phyloP scores from a whole-genome alignment of 2,797 vertebrate genomes.

The Enteromius paludinosus region DNA sequence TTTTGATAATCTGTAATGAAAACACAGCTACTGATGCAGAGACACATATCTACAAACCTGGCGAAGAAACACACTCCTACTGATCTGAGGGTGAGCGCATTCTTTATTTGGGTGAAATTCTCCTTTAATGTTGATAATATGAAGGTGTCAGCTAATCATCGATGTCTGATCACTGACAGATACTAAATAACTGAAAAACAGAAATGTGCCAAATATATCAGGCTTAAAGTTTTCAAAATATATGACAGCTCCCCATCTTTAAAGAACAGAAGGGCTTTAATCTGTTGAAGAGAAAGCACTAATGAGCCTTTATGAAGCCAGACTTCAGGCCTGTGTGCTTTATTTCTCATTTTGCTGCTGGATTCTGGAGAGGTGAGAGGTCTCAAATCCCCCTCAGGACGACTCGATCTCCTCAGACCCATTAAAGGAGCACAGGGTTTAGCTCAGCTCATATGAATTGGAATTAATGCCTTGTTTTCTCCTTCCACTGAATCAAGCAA shows the following conservation, averaged over 20 bases:
- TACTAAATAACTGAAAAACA: not conserved
- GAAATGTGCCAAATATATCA: not conserved
- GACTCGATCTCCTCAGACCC: slow-evolving; percentile 80
- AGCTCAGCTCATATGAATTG: slow-evolving; percentile 73
- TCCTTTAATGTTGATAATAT: not conserved
- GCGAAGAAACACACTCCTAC: not conserved
- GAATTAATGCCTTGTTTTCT: slow-evolving; percentile 65
- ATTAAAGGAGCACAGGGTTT: slow-evolving; percentile 76
- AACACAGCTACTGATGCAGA: not conserved
- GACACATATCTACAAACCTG: not conserved
- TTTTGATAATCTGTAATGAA: too few species aligned
- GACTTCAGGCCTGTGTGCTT: slow-evolving; percentile 54
- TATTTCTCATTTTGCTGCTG: slow-evolving; percentile 68
- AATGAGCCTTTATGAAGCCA: slow-evolving; percentile 66
- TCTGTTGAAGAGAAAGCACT: slow-evolving; percentile 66
- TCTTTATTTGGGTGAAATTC: not conserved
- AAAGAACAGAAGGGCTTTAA: slow-evolving; percentile 35
- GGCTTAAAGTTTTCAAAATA: slow-evolving; percentile 26
- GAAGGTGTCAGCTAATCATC: not conserved
- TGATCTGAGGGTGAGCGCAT: not conserved
- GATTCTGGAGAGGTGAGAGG: slow-evolving; percentile 73
- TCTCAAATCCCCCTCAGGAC: slow-evolving; percentile 81
- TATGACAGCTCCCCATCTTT: slow-evolving; percentile 19
- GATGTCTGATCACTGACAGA: slow-evolving; percentile 1
- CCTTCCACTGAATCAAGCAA: slow-evolving; percentile 52